Evolutionary conservation across 2,797 vertebrate genomes (phyloP).

Genomic region (Morelia viridis): DNA sequence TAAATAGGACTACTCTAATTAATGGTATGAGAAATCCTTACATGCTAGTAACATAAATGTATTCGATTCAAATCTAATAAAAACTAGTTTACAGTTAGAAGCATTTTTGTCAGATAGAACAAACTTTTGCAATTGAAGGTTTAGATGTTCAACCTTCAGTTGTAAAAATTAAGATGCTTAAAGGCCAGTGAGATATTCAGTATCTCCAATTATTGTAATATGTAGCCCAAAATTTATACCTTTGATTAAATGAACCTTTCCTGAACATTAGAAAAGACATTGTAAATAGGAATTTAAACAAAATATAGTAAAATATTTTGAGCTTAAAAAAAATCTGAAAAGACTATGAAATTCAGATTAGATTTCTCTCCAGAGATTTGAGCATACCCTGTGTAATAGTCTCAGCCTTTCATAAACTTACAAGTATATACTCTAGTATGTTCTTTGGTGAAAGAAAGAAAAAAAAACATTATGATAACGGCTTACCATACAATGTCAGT

Average conservation of each 20-base stretch:
- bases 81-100: neutral
- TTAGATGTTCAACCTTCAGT: neutral
- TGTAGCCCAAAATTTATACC: neutral
- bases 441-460: neutral
- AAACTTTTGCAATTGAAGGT: neutral
- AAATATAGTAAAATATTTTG: neutral
- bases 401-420: constrained; percentile 25
- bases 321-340: constrained; percentile 29
- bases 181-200: neutral
- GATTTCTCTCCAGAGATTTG: constrained; percentile 36
- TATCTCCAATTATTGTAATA: neutral
- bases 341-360: constrained; percentile 39
- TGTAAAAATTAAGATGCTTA: neutral
- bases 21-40: neutral
- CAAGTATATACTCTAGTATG: constrained; percentile 27
- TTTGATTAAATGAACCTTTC: neutral
- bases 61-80: neutral
- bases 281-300: constrained; percentile 2
- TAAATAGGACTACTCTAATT: neutral
- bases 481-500: constrained; percentile 1
- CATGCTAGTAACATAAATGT: neutral
- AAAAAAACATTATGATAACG: constrained; percentile 16
- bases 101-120: neutral
- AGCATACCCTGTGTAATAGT: neutral
- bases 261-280: neutral